Evolutionary conservation across 2,113 vertebrate species (phyloP).

Genomic region (Lophius piscatorius): DNA sequence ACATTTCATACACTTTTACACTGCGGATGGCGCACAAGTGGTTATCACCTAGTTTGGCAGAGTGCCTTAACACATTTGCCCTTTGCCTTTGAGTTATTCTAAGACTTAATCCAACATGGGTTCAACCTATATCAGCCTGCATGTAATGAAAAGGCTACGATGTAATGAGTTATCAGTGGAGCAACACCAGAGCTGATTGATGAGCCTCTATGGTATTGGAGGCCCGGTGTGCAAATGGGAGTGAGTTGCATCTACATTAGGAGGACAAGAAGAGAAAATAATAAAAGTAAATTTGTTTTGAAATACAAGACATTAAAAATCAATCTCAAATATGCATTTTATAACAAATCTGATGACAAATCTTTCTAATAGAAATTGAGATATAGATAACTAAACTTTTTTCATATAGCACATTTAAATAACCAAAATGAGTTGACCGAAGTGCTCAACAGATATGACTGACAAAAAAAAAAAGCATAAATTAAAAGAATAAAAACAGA

Average conservation of each 20-base stretch:
- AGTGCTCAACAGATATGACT: too few relatives aligned
- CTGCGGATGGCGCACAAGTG: slow-evolving; percentile 31
- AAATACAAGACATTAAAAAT: not conserved
- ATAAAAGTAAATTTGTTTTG: not conserved
- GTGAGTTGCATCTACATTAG: slow-evolving; percentile 26
- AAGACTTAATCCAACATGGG: slow-evolving; percentile 30
- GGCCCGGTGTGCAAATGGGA: slow-evolving; percentile 19
- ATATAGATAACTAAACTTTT: not conserved
- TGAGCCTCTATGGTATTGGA: slow-evolving; percentile 22
- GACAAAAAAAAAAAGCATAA: too few relatives aligned
- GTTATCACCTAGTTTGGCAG: slow-evolving; percentile 23
- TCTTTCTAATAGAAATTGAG: not conserved
- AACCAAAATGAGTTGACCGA: too few relatives aligned
- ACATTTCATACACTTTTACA: too few relatives aligned
- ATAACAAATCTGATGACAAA: too few relatives aligned
- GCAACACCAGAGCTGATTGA: not conserved
- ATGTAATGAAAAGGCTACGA: slow-evolving; percentile 52
- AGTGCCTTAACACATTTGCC: slow-evolving; percentile 1
- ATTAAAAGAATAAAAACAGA: too few relatives aligned
- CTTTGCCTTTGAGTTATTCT: slow-evolving; percentile 45
- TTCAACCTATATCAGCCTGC: slow-evolving; percentile 28
- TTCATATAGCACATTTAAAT: too few relatives aligned
- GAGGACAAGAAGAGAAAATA: slow-evolving; percentile 1
- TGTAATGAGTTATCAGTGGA: slow-evolving; percentile 15
- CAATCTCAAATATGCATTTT: too few relatives aligned